Evolutionary conservation across 2,888 invertebrate genomes (phyloP).

Genomic region (Orthonevra nobilis): DNA sequence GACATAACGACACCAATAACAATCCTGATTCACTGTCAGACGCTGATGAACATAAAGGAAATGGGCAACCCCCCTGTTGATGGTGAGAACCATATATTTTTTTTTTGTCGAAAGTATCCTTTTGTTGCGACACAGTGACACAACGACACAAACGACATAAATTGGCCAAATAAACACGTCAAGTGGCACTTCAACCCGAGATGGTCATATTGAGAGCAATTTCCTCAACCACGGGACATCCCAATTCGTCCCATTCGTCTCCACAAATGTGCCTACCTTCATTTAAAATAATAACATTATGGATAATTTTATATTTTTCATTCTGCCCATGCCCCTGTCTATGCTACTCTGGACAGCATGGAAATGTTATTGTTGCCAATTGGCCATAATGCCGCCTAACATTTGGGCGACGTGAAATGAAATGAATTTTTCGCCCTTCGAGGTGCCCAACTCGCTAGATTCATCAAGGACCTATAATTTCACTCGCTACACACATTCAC

Average conservation of each 20-base stretch:
- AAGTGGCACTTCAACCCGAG: slow-evolving; percentile 44
- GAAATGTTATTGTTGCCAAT: slow-evolving; percentile 46
- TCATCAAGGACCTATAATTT: too few relatives aligned
- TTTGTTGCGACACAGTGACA: neutral
- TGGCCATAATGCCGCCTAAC: slow-evolving; percentile 47
- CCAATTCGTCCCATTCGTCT: neutral
- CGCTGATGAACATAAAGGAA: slow-evolving; percentile 11
- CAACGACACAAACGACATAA: slow-evolving; percentile 27
- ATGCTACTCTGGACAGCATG: slow-evolving; percentile 12
- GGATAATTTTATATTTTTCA: slow-evolving; percentile 50
- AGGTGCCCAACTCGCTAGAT: too few relatives aligned
- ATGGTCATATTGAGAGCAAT: slow-evolving; percentile 31
- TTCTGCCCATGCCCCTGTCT: too few relatives aligned
- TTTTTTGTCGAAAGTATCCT: slow-evolving; percentile 1
- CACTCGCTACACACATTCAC: too few relatives aligned
- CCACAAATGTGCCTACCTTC: neutral
- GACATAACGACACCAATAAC: too few relatives aligned
- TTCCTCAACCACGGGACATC: too few relatives aligned
- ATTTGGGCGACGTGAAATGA: slow-evolving; percentile 27
- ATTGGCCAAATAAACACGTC: slow-evolving; percentile 52
- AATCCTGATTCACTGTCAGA: too few relatives aligned
- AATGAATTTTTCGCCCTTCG: too few relatives aligned
- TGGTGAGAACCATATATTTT: neutral
- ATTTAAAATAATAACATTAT: slow-evolving; percentile 51
- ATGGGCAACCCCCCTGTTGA: too few relatives aligned